Evolutionary conservation across 2,888 invertebrate species (phyloP).

Genomic region (Cosmia trapezina): DNA sequence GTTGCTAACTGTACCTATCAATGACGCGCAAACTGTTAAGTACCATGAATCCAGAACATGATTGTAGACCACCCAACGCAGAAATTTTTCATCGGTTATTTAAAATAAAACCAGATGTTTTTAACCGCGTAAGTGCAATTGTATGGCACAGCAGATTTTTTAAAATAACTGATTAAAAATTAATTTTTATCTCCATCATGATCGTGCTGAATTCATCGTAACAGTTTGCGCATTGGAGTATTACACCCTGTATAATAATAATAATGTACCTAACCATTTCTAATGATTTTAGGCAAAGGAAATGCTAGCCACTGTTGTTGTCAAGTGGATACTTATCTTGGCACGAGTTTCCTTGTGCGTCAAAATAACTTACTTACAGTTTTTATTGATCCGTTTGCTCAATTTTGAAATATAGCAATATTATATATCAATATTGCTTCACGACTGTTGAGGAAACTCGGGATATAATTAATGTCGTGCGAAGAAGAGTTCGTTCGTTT

Average conservation of each 20-base stretch:
- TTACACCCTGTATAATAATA: neutral
- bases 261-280: neutral
- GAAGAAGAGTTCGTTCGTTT: neutral
- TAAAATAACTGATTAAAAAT: too few relatives aligned
- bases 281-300: neutral
- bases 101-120: neutral
- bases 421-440: too few relatives aligned
- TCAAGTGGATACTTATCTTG: neutral
- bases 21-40: neutral
- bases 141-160: neutral
- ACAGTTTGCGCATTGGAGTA: neutral
- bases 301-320: too few relatives aligned
- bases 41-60: neutral
- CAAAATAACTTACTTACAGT: neutral
- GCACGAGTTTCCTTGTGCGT: neutral
- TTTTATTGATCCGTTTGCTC: neutral
- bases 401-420: neutral
- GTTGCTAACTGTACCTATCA: too few relatives aligned
- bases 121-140: neutral
- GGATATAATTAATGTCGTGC: neutral
- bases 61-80: neutral
- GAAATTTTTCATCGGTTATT: neutral
- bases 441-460: neutral
- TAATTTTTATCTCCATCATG: neutral
- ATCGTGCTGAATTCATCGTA: neutral